phyloP scores from a whole-genome alignment of 1,140 invertebrate genomes.

The Ostrea denselamellosa region DNA sequence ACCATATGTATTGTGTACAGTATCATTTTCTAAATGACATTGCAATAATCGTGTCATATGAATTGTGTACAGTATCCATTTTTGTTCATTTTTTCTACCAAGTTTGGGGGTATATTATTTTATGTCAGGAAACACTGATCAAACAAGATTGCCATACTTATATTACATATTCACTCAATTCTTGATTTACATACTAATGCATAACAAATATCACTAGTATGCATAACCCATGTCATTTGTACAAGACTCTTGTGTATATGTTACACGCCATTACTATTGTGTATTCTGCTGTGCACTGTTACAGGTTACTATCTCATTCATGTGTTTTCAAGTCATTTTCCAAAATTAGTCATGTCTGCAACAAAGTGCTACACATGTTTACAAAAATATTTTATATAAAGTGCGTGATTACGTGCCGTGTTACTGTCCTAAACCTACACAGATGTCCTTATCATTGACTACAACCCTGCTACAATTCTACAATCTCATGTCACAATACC shows the following conservation, averaged over 20 bases:
- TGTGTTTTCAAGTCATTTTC: slow-evolving; percentile 16
- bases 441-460: too few relatives aligned
- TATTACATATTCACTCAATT: background rate
- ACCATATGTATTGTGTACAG: background rate
- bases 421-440: too few relatives aligned
- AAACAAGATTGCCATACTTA: background rate
- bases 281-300: background rate
- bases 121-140: background rate
- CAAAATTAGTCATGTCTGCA: background rate
- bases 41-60: too few relatives aligned
- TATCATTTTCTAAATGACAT: too few relatives aligned
- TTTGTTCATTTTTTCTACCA: background rate
- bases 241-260: background rate
- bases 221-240: too few relatives aligned
- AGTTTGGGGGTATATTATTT: background rate
- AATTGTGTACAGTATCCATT: background rate
- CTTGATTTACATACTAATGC: background rate
- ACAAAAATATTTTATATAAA: too few relatives aligned
- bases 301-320: background rate
- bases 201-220: background rate
- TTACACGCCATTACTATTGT: background rate
- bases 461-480: too few relatives aligned
- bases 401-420: too few relatives aligned
- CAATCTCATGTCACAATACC: too few relatives aligned
- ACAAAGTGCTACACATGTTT: background rate